Evolutionary conservation across 2,888 invertebrate genomes (phyloP).

Genomic region (Anorthoa munda): DNA sequence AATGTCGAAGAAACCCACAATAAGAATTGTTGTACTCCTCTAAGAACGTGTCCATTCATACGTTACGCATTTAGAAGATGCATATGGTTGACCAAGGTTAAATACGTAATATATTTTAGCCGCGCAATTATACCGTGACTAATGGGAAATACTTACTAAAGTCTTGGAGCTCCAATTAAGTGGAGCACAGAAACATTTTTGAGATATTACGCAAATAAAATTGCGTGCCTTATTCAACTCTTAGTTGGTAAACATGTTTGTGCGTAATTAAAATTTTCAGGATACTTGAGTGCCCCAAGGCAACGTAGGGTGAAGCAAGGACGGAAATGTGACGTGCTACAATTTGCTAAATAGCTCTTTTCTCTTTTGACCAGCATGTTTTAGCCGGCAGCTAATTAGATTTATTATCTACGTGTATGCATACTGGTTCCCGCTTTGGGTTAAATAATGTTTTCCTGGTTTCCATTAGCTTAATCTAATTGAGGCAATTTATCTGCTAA

Average conservation of each 20-base stretch:
- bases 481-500: slow-evolving; percentile 26
- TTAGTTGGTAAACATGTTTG: slow-evolving; percentile 48
- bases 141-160: slow-evolving; percentile 53
- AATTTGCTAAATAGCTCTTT: slow-evolving; percentile 53
- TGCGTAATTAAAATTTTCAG: slow-evolving; percentile 57
- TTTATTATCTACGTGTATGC: slow-evolving; percentile 48
- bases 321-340: slow-evolving; percentile 39
- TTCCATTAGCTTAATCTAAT: slow-evolving; percentile 47
- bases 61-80: slow-evolving; percentile 15
- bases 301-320: slow-evolving; percentile 20
- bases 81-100: slow-evolving; percentile 23
- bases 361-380: slow-evolving; percentile 36
- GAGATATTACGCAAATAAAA: slow-evolving; percentile 56
- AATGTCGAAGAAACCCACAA: slow-evolving; percentile 38
- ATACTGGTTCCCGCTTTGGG: slow-evolving; percentile 16
- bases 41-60: slow-evolving; percentile 3
- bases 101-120: slow-evolving; percentile 22
- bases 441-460: slow-evolving; percentile 34
- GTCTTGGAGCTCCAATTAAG: slow-evolving; percentile 34
- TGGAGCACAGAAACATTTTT: slow-evolving; percentile 45
- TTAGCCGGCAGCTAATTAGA: slow-evolving; percentile 46
- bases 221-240: slow-evolving; percentile 40
- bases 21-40: slow-evolving; percentile 18
- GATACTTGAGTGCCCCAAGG: slow-evolving; percentile 44
- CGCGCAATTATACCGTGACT: slow-evolving; percentile 47